phyloP scores from a whole-genome alignment of 2,113 vertebrate genomes.

The Coptodon rendalli region DNA sequence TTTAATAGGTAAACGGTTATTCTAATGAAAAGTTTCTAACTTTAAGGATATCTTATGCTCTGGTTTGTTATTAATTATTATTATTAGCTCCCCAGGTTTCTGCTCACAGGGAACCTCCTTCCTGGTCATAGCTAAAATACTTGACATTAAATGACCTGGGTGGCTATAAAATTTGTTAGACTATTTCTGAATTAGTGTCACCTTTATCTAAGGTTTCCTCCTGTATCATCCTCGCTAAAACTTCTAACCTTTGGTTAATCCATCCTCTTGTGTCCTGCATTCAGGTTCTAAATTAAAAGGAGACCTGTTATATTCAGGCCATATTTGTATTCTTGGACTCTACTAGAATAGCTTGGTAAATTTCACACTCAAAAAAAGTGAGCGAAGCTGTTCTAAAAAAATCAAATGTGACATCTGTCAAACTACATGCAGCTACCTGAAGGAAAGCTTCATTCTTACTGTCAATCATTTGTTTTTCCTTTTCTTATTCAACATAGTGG shows the following conservation, averaged over 20 bases:
- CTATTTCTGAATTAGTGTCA: neutral
- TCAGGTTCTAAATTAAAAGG: neutral
- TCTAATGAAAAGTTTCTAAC: neutral
- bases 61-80: neutral
- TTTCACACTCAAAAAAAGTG: neutral
- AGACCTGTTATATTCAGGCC: neutral
- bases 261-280: neutral
- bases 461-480: neutral
- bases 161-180: neutral
- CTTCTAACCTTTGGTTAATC: neutral
- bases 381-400: neutral
- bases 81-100: neutral
- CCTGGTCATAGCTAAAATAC: neutral
- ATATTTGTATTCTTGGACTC: neutral
- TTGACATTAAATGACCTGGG: neutral
- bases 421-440: neutral
- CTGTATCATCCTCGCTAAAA: neutral
- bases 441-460: neutral
- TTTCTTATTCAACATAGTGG: conserved; percentile 66
- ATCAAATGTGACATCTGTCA: fast-evolving
- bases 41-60: neutral
- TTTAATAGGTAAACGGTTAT: neutral
- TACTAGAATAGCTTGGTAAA: neutral
- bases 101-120: neutral
- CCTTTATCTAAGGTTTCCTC: neutral